A percentile compares a stretch with the other conserved stretches of the same genome.
phyloP scores from a whole-genome alignment of 2,888 invertebrate genomes.

The Acronicta aceris region DNA sequence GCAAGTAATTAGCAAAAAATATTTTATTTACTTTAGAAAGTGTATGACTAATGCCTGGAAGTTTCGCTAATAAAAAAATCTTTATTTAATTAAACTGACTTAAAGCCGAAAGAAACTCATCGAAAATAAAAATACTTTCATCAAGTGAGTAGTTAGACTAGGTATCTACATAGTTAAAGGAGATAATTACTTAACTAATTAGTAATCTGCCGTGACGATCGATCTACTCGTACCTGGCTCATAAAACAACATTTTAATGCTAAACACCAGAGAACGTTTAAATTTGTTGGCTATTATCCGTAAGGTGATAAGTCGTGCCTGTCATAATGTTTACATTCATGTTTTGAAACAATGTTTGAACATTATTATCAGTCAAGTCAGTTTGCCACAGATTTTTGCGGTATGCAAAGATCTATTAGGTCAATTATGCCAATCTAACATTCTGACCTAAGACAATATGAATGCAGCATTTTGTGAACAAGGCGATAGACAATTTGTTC shows the following conservation, averaged over 20 bases:
- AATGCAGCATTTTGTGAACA: constrained; percentile 6
- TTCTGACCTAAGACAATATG: constrained; percentile 28
- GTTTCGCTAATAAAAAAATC: neutral
- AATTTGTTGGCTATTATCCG: constrained; percentile 26
- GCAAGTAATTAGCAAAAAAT: neutral
- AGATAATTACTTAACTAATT: constrained; percentile 10
- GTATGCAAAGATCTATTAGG: constrained; percentile 43
- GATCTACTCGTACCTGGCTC: neutral
- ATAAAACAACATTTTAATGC: neutral
- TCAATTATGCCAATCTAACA: constrained; percentile 59
- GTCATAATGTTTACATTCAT: constrained; percentile 35
- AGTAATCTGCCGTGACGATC: constrained; percentile 19
- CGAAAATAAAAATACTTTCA: neutral
- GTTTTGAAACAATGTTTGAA: constrained; percentile 36
- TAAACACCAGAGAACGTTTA: constrained; percentile 6
- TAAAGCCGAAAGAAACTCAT: neutral
- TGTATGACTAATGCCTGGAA: neutral
- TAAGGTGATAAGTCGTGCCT: constrained; percentile 32
- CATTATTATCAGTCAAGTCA: constrained; percentile 33
- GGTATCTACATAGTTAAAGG: constrained; percentile 8
- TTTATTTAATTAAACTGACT: neutral
- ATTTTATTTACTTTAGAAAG: neutral
- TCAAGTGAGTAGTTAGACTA: neutral
- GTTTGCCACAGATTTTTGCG: constrained; percentile 27
- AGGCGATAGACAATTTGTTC: neutral